Base-by-base conservation (phyloP, 2,113 vertebrate species). In the Varanus salvator region DNA sequence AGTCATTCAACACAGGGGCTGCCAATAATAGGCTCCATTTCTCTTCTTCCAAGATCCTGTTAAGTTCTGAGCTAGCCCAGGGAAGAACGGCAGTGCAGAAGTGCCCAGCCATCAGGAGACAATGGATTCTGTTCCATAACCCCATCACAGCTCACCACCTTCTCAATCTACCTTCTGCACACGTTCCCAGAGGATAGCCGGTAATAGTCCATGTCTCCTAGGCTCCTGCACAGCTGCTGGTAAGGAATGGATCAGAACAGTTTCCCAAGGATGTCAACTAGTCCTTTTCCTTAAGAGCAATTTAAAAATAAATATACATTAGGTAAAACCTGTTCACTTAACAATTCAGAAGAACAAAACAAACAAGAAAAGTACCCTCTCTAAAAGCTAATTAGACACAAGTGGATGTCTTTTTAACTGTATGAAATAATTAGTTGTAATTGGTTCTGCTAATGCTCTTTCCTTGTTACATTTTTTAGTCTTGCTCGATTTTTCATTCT, bases 381-480 rank as follows among this genome's bases (percentile, higher is more conserved):
- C 44, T 87, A 80, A 87, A 87, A 68, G 31, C 21, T 87, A 52
- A 71, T 87, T 87, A 87, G 66, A 31, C 29, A 80, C 76, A 69
- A 69, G 76, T 34, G 44, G 57, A 44, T 80, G 57, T 78, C 76
- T 54, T 87, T 69, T 80, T 69, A 87, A 69, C 64, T 69, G 86
- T 34, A 69, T 29, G 86, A 38, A 87, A 80, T 80, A 80, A 87
- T 87, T 87, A 60, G 15, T 31, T 50, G n/a, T 87, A 87, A 87
- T 87, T 80, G 76, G 76, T 80, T 87, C 76, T 52, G 52, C 60
- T 87, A 87, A 87, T 78, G 44, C 19, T 52, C 44, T 68, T 87
- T 66, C 77, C 69, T 71, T 68, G 64, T 34, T 87, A 80, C 76
- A 71, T 80, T 80, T 54, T 87, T 87, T 87, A 69, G 44, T 29